Evolutionary conservation across 2,888 invertebrate species (phyloP).

Genomic region (Agrotis ipsilon): DNA sequence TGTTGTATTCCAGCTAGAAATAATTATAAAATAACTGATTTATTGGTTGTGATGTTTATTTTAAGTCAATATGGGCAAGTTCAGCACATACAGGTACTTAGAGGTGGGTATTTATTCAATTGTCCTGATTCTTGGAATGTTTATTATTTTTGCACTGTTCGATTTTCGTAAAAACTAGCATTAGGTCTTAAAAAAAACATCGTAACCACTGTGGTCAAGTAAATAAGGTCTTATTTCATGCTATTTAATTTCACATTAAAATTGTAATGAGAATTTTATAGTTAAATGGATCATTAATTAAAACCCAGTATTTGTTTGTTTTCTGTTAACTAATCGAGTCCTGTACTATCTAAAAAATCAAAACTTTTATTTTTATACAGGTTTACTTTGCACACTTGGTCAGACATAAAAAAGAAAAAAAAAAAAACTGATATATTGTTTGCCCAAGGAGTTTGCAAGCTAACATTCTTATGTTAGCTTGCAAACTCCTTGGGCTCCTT

Average conservation of each 20-base stretch:
- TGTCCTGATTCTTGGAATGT: conserved; percentile 26
- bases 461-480: no score
- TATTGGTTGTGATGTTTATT: conserved; percentile 84
- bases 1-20: conserved; percentile 42
- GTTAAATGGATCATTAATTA: neutral
- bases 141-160: conserved; percentile 2
- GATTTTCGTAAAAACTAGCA: neutral
- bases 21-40: conserved; percentile 37
- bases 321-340: no score
- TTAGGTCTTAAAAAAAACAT: neutral
- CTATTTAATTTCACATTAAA: neutral
- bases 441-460: no score
- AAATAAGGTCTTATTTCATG: neutral
- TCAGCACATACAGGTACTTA: conserved; percentile 90
- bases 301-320: neutral
- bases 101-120: conserved; percentile 78
- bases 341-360: no score
- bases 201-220: no score
- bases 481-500: no score
- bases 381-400: neutral
- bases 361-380: neutral
- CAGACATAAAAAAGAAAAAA: neutral
- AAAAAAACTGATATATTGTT: no score
- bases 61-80: conserved; percentile 88
- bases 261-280: neutral